Evolutionary conservation across 2,888 invertebrate genomes (phyloP), one percentile per base, ranked within the genome.

Genomic region (Thera britannica): DNA sequence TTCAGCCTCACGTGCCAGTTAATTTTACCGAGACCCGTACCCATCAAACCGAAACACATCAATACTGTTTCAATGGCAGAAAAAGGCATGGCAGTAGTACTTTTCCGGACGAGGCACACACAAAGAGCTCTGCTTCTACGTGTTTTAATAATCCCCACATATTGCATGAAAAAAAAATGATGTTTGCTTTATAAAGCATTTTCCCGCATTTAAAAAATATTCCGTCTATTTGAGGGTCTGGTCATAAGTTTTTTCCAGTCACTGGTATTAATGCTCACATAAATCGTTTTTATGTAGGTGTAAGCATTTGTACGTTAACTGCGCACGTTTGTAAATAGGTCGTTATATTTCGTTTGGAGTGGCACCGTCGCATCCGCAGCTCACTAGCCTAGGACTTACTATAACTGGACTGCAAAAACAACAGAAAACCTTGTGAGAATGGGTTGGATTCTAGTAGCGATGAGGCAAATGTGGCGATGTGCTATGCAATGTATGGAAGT

Each of bases 321-420:
- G 79, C 77, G 77, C 75, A 77, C 68, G 77, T 75, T 76, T 77
- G 87, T 85, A 88, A 87, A 88, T 85, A 85, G 85, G 83, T 85
- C 83, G 88, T 89, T 88, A 89, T 84, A 81, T 80, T 83, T 78
- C 76, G 81, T 78, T 79, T 85, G 79, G 84, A 89, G 89, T 85
- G 88, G 87, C 81, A 76, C 81, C 84, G 80, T 78, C 78, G 81
- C 83, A 84, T 83, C 86, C 89, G 85, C 86, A 88, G 85, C 89
- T 90, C 90, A 89, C 90, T 46, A 23, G 7, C 3, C n/a, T 38
- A 3, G 46, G 35, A 48, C 12, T 1, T 44, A 35, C n/a, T 12
- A n/a, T 34, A 46, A 54, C 1, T 52, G 35, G 62, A 62, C 36
- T 11, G 48, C 36, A 62, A 51, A 49, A 51, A 23, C 49, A 49